Evolutionary conservation across 2,113 vertebrate species (phyloP).

Genomic region (Leptobrachium ailaonicum): DNA sequence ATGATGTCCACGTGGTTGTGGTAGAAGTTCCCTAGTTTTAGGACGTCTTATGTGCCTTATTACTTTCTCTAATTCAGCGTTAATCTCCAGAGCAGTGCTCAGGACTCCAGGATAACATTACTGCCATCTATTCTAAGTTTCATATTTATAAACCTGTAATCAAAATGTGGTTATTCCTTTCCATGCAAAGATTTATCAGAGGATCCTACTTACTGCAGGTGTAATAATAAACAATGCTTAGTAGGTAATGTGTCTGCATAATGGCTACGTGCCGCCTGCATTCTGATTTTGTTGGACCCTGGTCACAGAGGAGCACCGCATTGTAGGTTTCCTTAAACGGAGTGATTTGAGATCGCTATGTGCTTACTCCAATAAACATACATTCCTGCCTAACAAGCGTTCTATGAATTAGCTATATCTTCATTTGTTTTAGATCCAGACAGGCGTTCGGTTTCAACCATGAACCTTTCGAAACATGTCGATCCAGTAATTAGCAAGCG

Average conservation of each 20-base stretch:
- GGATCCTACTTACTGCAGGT: no score
- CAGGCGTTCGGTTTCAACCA: conserved; percentile 93
- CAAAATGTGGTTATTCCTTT: no score
- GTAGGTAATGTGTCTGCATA: background rate
- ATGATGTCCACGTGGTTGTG: no score
- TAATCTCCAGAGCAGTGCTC: no score
- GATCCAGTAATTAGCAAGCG: conserved; percentile 97
- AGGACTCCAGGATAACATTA: no score
- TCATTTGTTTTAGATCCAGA: conserved; percentile 86
- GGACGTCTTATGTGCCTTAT: no score
- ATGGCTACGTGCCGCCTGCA: background rate
- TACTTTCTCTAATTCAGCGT: no score
- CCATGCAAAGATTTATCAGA: no score
- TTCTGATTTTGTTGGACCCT: background rate
- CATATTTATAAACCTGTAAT: no score
- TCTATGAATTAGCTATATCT: conserved; percentile 75
- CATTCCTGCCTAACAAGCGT: conserved; percentile 53
- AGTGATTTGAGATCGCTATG: background rate
- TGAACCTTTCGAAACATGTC: conserved; percentile 96
- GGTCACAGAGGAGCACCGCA: background rate
- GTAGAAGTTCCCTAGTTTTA: no score
- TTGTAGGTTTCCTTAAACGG: conserved; percentile 2
- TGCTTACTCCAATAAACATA: background rate
- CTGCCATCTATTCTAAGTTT: no score
- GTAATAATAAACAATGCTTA: background rate